Evolutionary conservation across 2,888 invertebrate genomes (phyloP).

Genomic region (Lasioglossum marginatum): DNA sequence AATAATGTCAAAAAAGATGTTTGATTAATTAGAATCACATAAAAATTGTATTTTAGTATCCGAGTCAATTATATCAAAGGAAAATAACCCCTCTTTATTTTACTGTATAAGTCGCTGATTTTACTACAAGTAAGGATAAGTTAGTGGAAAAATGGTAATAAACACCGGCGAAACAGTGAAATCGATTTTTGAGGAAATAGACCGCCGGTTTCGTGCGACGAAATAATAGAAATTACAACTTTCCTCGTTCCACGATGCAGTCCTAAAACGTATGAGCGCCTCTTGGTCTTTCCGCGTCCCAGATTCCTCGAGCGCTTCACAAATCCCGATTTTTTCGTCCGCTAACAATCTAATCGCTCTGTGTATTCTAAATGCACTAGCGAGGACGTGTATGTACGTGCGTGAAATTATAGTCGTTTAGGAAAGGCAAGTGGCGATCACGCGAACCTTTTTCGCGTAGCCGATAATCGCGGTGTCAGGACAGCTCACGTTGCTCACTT

Average conservation of each 20-base stretch:
- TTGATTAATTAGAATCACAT: not conserved
- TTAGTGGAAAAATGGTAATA: not conserved
- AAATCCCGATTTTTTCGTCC: constrained; percentile 40
- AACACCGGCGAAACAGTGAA: not conserved
- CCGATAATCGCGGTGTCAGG: constrained; percentile 35
- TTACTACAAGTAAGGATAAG: not conserved
- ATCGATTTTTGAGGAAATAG: not conserved
- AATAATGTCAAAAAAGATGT: not conserved
- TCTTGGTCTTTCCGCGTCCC: constrained; percentile 74
- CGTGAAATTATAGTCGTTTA: constrained; percentile 43
- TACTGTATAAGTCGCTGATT: not conserved
- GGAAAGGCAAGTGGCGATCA: constrained; percentile 33
- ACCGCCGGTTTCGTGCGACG: not conserved
- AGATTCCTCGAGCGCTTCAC: constrained; percentile 33
- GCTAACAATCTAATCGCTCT: constrained; percentile 30
- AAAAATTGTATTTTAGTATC: not conserved
- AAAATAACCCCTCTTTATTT: not conserved
- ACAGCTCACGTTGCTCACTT: constrained; percentile 37
- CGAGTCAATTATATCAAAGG: not conserved
- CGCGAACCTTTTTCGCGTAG: constrained; percentile 39
- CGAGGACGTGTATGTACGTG: constrained; percentile 25
- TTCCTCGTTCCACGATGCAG: not conserved
- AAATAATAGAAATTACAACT: constrained; percentile 5
- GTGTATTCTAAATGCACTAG: not conserved
- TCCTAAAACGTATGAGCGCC: constrained; percentile 42